Conservation (phyloP, 2,113 vertebrate genomes). For the Corynorhinus townsendii region DNA sequence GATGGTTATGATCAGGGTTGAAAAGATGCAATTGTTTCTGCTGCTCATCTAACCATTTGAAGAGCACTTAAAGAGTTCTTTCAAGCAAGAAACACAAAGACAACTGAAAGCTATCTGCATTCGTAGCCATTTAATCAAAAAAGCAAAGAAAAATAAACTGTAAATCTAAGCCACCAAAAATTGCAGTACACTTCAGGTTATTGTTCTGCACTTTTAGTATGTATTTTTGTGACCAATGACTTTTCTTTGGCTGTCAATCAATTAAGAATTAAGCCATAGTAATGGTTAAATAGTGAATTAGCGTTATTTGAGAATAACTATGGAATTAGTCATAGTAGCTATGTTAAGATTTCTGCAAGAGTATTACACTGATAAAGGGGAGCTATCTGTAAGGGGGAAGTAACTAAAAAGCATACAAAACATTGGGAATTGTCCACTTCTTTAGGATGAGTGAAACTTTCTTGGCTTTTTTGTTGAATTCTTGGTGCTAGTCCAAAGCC, state of each 20-base stretch:
- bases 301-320: slow-evolving; percentile 28
- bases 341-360: slow-evolving; percentile 40
- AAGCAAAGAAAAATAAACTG: neutral
- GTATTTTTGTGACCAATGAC: slow-evolving; percentile 47
- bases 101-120: slow-evolving; percentile 51
- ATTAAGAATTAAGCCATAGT: slow-evolving; percentile 30
- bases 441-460: neutral
- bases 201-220: neutral
- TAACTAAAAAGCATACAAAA: neutral
- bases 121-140: slow-evolving; percentile 33
- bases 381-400: neutral
- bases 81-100: slow-evolving; percentile 36
- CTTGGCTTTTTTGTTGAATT: slow-evolving; percentile 17
- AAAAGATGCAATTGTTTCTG: slow-evolving; percentile 52
- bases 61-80: slow-evolving; percentile 48
- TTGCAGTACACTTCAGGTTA: neutral
- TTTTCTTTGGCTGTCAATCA: slow-evolving; percentile 45
- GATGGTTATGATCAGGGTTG: neutral
- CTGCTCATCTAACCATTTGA: slow-evolving; percentile 49
- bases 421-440: neutral
- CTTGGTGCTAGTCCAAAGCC: neutral
- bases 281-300: slow-evolving; percentile 28
- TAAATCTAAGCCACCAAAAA: slow-evolving; percentile 18
- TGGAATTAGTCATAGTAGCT: slow-evolving; percentile 27
- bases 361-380: neutral